These are phyloP conservation scores for Galagoides demidoff DNA, from an alignment of 2,797 vertebrate species.

Conservation along the genomic window DNA sequence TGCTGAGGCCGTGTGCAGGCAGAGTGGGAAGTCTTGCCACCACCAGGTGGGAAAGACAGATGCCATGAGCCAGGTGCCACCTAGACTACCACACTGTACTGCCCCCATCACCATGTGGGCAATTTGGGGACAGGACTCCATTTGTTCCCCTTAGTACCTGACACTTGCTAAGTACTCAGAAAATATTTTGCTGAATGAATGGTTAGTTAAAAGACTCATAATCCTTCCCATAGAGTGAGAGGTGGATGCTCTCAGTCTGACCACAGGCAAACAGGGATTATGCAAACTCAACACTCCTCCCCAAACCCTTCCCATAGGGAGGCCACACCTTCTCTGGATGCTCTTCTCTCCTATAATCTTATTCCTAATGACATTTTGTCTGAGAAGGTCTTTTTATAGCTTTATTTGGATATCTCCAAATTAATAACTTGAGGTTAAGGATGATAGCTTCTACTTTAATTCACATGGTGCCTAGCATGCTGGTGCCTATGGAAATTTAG, in stretches of 20 bases:
- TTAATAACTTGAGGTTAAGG: neutral
- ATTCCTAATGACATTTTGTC: neutral
- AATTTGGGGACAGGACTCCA: neutral
- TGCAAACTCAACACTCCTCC: neutral
- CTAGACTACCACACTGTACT: neutral
- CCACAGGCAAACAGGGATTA: neutral
- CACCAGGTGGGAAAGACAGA: neutral
- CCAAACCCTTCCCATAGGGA: neutral
- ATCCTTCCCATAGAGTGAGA: neutral
- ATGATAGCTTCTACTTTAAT: neutral
- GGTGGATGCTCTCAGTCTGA: neutral
- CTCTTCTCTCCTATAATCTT: neutral
- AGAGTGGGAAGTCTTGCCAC: neutral
- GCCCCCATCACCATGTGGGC: neutral
- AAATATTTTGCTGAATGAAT: slow-evolving; percentile 36
- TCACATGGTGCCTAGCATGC: neutral
- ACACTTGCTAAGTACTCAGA: neutral
- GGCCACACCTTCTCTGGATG: neutral
- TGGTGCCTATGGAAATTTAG: neutral
- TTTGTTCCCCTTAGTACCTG: neutral
- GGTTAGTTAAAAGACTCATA: neutral
- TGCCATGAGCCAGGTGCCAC: neutral
- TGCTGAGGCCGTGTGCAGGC: neutral
- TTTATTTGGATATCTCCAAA: neutral
- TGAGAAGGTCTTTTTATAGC: neutral